Percentiles rank a stretch among this genome's conserved stretches.
phyloP scores from a whole-genome alignment of 2,113 vertebrate species.

The Eublepharis macularius region DNA sequence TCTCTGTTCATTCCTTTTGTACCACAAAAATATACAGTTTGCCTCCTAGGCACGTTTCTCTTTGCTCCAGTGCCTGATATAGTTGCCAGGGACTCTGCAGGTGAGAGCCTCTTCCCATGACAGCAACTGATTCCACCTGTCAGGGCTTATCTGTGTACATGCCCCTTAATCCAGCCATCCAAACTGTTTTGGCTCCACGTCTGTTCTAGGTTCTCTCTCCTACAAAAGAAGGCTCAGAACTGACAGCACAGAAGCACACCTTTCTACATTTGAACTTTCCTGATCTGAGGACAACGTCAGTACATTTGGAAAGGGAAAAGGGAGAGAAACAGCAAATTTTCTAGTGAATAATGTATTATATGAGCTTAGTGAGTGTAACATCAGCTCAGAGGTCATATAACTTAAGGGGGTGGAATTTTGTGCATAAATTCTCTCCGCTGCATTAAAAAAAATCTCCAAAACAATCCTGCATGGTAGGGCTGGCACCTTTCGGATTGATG shows the following conservation, averaged over 20 bases:
- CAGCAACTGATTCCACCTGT: constrained; percentile 68
- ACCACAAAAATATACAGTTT: constrained; percentile 44
- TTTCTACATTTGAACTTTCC: constrained; percentile 49
- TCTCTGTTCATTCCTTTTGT: neutral
- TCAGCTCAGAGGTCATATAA: neutral
- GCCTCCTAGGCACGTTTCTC: constrained; percentile 35
- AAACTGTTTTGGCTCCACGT: constrained; percentile 31
- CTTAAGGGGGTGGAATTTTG: too few species aligned
- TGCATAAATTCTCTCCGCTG: too few species aligned
- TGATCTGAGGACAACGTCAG: constrained; percentile 55
- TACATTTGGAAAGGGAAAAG: constrained; percentile 58
- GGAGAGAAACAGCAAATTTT: constrained; percentile 11
- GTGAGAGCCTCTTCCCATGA: constrained; percentile 57
- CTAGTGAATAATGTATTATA: neutral
- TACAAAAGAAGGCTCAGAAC: constrained; percentile 49
- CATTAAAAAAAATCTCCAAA: too few species aligned
- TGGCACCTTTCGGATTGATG: too few species aligned
- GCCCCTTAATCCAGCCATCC: constrained; percentile 59
- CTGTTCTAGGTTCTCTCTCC: constrained; percentile 31
- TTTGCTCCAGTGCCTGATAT: constrained; percentile 31
- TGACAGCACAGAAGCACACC: constrained; percentile 65
- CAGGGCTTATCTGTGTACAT: constrained; percentile 54
- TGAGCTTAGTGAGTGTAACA: constrained; percentile 14
- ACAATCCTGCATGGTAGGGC: too few species aligned
- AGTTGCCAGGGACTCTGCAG: constrained; percentile 44